Conservation (phyloP, 2,797 vertebrate genomes). For the Myotis vivesi region DNA sequence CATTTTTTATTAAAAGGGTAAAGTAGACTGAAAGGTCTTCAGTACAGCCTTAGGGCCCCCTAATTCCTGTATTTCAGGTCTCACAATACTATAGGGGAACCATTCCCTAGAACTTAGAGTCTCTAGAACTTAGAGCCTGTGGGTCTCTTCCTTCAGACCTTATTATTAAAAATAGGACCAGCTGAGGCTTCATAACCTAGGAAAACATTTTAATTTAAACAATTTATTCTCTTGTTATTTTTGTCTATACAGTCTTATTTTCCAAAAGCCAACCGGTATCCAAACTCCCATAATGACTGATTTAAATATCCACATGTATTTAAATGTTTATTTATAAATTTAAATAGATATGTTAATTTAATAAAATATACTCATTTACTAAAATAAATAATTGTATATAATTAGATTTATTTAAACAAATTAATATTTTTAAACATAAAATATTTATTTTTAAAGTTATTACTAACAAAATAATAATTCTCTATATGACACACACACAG, state of each 20-base stretch:
- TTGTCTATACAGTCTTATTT: not conserved
- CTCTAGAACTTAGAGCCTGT: not conserved
- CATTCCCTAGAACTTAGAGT: not conserved
- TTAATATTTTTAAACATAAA: not conserved
- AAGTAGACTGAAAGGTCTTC: not conserved
- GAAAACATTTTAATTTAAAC: slow-evolving; percentile 20
- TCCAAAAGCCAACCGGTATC: not conserved
- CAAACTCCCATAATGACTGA: not conserved
- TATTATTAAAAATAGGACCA: not conserved
- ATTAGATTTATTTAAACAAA: not conserved
- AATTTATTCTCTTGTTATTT: not conserved
- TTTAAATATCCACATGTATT: not conserved
- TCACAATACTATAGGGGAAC: not conserved
- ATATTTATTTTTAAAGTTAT: not conserved
- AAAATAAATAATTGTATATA: not conserved
- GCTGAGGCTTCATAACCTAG: not conserved
- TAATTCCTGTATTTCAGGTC: not conserved
- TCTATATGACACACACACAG: not conserved
- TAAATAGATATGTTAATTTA: not conserved
- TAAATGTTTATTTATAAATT: not conserved
- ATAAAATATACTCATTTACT: not conserved
- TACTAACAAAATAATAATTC: not conserved
- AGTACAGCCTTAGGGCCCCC: not conserved
- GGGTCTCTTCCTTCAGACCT: not conserved
- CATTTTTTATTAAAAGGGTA: not conserved